Base-by-base conservation (phyloP, 2,888 invertebrate species). In the Drosophila tripunctata region DNA sequence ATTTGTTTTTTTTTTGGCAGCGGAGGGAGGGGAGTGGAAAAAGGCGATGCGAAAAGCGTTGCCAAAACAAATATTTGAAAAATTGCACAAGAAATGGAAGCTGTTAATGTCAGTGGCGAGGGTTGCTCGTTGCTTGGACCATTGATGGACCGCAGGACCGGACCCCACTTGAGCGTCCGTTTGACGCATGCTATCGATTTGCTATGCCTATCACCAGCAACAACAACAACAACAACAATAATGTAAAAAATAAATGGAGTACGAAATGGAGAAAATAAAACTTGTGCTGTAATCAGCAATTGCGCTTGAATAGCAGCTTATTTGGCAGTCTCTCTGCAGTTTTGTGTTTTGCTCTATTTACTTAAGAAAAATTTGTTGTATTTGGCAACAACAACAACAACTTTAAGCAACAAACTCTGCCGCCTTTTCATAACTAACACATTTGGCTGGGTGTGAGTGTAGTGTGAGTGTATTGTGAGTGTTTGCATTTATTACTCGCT, bases 351-450 rank as follows among this genome's bases (percentile, higher is more conserved):
- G n/a, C 40, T 40, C 71, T 88, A 87, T 84, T 88, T 88, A 85
- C 85, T 85, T 88, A 87, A 78, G 83, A 86, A 82, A 86, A 82
- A 86, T 87, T 79, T 78, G 86, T 75, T 74, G 78, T 73, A 60
- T 67, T 63, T 51, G 61, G 51, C 35, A 60, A 36, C 55, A 47
- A 50, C 47, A 50, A 56, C 60, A 45, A 15, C 55, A 54, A 36
- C 50, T 45, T 17, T 43, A 61, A 43, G 45, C 54, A 40, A 54
- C 54, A 40, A 3, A 4, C n/a, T 51, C 12, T 5, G 17, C 10
- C 73, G 67, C 85, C 72, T 68, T 63, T 58, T 75, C 65, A 64
- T 67, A 75, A 72, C 80, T 74, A 69, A 72, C 69, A 70, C 83
- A 43, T 41, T 27, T 41, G 43, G 45, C 19, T 48, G 64, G 35